Evolutionary conservation across 2,888 invertebrate species (phyloP).

Genomic region (Nomada hirtipes): DNA sequence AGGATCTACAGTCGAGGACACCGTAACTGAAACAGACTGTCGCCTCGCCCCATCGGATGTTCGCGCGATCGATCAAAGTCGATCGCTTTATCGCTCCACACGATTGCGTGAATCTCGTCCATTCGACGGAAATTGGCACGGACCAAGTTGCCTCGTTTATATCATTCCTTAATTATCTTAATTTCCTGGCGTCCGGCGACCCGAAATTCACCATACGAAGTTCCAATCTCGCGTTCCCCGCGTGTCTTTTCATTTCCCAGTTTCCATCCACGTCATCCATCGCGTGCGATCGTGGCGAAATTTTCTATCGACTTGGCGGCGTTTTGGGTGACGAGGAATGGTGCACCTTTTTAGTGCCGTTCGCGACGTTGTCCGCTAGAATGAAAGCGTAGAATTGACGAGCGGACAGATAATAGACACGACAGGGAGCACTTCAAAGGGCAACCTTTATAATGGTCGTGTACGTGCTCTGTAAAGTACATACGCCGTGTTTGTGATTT

Average conservation of each 20-base stretch:
- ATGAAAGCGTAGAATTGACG: neutral
- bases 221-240: neutral
- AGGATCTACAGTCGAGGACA: neutral
- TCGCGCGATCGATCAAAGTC: constrained; percentile 13
- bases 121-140: constrained; percentile 32
- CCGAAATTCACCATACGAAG: constrained; percentile 2
- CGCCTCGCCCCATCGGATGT: neutral
- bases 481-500: neutral
- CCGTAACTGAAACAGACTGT: neutral
- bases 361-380: neutral
- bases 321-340: neutral
- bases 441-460: neutral
- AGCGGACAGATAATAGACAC: constrained; percentile 8
- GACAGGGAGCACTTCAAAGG: neutral
- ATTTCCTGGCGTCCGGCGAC: constrained; percentile 19
- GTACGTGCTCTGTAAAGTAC: neutral
- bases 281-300: neutral
- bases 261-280: neutral
- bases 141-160: constrained; percentile 24
- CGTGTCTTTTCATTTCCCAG: neutral
- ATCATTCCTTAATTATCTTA: constrained; percentile 22
- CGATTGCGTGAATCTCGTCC: constrained; percentile 12
- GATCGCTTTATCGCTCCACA: constrained; percentile 4
- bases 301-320: no score
- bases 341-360: neutral